Conservation (phyloP, 2,113 vertebrate genomes). For the Plectropomus leopardus region DNA sequence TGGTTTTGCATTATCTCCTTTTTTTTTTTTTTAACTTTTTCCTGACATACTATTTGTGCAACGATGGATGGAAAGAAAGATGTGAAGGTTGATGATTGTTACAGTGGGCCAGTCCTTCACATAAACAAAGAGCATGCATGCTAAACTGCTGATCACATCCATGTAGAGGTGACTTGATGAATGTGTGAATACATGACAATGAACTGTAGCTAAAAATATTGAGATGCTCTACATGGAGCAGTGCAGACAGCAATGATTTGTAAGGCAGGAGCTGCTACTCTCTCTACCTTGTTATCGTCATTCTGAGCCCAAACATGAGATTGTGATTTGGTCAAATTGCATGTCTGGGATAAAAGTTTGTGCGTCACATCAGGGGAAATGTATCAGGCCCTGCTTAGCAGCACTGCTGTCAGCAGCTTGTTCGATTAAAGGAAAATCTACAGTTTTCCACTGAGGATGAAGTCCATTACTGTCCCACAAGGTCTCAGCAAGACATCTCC, state of each 20-base stretch:
- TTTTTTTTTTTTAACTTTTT: constrained; percentile 40
- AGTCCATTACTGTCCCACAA: constrained; percentile 31
- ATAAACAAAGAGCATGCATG: constrained; percentile 69
- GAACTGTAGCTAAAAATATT: constrained; percentile 25
- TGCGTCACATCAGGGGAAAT: constrained; percentile 9
- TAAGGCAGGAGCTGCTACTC: constrained; percentile 51
- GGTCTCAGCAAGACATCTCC: constrained; percentile 42
- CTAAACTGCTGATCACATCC: constrained; percentile 49
- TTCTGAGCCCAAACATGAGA: constrained; percentile 26
- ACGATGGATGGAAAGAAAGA: constrained; percentile 50
- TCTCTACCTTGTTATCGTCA: constrained; percentile 16
- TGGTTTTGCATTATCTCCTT: constrained; percentile 57
- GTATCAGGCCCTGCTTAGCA: neutral
- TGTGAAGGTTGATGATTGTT: constrained; percentile 23
- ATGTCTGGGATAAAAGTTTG: constrained; percentile 1
- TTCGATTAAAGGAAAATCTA: constrained; percentile 19
- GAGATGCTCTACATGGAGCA: constrained; percentile 43
- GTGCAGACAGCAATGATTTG: constrained; percentile 25
- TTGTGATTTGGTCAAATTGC: constrained; percentile 33
- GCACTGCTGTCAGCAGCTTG: neutral
- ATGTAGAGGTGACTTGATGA: constrained; percentile 31
- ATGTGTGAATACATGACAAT: constrained; percentile 20
- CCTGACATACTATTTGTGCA: constrained; percentile 68
- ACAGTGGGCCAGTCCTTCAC: constrained; percentile 51
- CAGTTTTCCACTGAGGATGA: constrained; percentile 27